A percentile compares a stretch with the other conserved stretches of the same genome.
phyloP scores from a whole-genome alignment of 2,888 invertebrate genomes.

The Pristionchus fissidentatus region DNA sequence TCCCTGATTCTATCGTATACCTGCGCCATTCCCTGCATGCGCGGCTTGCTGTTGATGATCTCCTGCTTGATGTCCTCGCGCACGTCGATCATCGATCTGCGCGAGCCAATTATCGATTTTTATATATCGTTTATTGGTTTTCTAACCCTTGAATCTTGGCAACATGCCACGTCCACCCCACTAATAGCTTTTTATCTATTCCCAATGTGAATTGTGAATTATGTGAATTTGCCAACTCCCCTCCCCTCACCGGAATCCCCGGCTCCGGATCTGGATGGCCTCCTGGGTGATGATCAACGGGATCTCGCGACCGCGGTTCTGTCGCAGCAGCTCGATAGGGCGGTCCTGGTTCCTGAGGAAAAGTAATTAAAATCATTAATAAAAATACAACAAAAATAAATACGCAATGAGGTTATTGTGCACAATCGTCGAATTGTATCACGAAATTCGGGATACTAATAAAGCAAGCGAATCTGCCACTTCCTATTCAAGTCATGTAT shows the following conservation, averaged over 20 bases:
- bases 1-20: conserved; percentile 48
- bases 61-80: conserved; percentile 75
- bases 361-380: background rate
- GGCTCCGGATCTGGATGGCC: conserved; percentile 54
- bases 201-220: background rate
- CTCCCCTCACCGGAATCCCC: conserved; percentile 27
- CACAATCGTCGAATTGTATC: too few species aligned
- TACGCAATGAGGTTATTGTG: too few species aligned
- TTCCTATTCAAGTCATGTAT: too few species aligned
- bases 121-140: background rate
- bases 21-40: conserved; percentile 64
- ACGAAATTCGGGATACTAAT: too few species aligned
- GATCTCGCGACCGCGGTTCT: conserved; percentile 58
- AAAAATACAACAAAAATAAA: too few species aligned
- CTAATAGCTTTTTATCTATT: background rate
- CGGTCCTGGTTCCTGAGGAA: conserved; percentile 66
- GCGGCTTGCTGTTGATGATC: conserved; percentile 62
- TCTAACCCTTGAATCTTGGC: conserved; percentile 56
- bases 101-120: background rate
- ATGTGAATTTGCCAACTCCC: background rate
- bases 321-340: conserved; percentile 71
- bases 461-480: too few species aligned
- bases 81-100: conserved; percentile 76
- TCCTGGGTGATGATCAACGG: conserved; percentile 49
- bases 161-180: conserved; percentile 46